These are phyloP conservation scores for Oscheius sp. DNA, from an alignment of 1,140 invertebrate species.

Conservation along the genomic window DNA sequence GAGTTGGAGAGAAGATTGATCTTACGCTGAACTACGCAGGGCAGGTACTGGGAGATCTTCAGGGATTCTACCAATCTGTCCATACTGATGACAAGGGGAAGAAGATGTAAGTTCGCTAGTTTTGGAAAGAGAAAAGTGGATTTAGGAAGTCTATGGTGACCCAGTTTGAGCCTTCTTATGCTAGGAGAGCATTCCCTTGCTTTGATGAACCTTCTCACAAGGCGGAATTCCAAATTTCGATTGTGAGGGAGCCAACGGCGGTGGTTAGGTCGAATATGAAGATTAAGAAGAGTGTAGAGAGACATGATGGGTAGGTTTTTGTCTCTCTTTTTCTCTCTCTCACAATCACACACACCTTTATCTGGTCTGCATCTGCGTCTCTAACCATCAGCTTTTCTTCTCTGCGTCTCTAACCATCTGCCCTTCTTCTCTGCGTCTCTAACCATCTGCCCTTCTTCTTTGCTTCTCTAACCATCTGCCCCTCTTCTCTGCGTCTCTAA, in stretches of 20 bases:
- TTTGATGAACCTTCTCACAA: constrained; percentile 92
- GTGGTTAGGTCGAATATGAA: constrained; percentile 44
- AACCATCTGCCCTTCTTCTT: no score
- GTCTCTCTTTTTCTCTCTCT: no score
- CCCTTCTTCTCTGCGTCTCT: no score
- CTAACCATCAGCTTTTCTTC: background rate
- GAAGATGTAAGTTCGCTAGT: background rate
- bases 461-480: no score
- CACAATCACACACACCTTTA: no score
- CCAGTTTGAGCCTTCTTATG: constrained; percentile 89
- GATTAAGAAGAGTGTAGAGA: constrained; percentile 28
- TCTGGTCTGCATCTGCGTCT: no score
- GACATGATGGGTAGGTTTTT: constrained; percentile 8
- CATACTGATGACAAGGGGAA: constrained; percentile 27
- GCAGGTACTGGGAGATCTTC: constrained; percentile 33
- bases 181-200: constrained; percentile 87
- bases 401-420: no score
- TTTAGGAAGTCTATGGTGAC: constrained; percentile 74
- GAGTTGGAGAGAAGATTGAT: background rate
- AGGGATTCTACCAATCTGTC: constrained; percentile 42
- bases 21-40: constrained; percentile 25
- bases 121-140: background rate
- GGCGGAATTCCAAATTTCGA: constrained; percentile 71
- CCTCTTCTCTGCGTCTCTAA: no score
- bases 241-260: constrained; percentile 55